Percentiles rank a stretch among this genome's conserved stretches.
Conservation (phyloP, 2,113 vertebrate species). For the Mystacornis crossleyi region DNA sequence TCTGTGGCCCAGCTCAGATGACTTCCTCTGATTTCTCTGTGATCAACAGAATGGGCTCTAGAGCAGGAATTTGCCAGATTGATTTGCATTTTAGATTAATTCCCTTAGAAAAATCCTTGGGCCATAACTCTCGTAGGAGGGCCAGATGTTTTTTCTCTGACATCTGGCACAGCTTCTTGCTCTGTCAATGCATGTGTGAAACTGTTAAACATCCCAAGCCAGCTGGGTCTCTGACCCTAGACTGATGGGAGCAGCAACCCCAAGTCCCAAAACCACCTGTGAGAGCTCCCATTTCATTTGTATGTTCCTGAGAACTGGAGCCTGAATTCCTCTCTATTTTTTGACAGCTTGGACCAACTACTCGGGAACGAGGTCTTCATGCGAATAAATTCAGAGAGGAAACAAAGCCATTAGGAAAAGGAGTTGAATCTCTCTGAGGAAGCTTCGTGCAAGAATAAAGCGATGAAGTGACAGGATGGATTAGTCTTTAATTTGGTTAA, state of each 20-base stretch:
- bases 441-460: background rate
- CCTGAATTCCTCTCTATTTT: accelerated
- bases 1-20: background rate
- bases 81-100: background rate
- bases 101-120: background rate
- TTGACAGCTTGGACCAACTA: background rate
- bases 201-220: background rate
- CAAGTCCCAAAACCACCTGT: background rate
- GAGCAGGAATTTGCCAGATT: background rate
- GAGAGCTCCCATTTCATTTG: background rate
- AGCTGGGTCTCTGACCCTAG: background rate
- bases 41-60: background rate
- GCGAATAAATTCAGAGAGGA: background rate
- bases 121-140: background rate
- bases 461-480: background rate
- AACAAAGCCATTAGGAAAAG: accelerated
- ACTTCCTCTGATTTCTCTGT: background rate
- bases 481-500: background rate
- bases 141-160: background rate
- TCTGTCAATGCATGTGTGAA: background rate
- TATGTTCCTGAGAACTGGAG: background rate
- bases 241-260: background rate
- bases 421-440: background rate
- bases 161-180: background rate
- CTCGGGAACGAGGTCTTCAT: background rate